Base-by-base conservation (phyloP, 2,888 invertebrate genomes). In the Pseudococcus viburni region DNA sequence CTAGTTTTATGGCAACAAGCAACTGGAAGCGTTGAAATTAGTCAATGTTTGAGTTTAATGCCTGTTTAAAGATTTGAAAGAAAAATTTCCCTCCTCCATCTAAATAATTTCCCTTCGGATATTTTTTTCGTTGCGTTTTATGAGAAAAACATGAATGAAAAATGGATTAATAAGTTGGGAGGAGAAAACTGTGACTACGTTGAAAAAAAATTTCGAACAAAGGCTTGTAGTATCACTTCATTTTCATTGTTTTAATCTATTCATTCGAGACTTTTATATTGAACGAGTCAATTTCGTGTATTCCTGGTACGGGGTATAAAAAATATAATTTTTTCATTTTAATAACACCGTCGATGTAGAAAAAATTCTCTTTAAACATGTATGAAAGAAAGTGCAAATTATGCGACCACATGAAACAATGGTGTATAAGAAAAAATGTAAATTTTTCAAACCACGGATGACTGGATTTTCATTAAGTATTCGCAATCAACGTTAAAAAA, bases 401-500 rank as follows among this genome's bases (percentile, higher is more conserved):
- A 64, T 64, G 64, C 22, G 64, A 9, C 22, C 64, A 22, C 64
- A 64, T 64, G 64, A 64, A 64, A 64, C 64, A 64, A 64, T 64
- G 17, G 73, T 6, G 33, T 33, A 17, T 33, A 83, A 83, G 33
- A 83, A 83, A 83, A 83, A 83, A 83, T 83, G 80, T 77, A 83
- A 46, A 39, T 46, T 46, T 83, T 46, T 42, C n/a, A 83, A 83
- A 19, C 42, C 46, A 42, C 46, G 46, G 46, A 83, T 46, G 80
- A 46, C 80, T 83, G 42, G 26, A 83, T 83, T 83, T 83, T 83
- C 80, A 83, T 83, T 83, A 83, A 83, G 46, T 19, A 46, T 83
- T 83, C 80, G 80, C 46, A 83, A 83, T 83, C 80, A 83, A 83
- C 80, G 80, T 83, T 83, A 33, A 42, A 83, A 83, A 83, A 83